These are phyloP conservation scores for Limnephilus rhombicus DNA, from an alignment of 2,888 invertebrate genomes.

Conservation along the genomic window DNA sequence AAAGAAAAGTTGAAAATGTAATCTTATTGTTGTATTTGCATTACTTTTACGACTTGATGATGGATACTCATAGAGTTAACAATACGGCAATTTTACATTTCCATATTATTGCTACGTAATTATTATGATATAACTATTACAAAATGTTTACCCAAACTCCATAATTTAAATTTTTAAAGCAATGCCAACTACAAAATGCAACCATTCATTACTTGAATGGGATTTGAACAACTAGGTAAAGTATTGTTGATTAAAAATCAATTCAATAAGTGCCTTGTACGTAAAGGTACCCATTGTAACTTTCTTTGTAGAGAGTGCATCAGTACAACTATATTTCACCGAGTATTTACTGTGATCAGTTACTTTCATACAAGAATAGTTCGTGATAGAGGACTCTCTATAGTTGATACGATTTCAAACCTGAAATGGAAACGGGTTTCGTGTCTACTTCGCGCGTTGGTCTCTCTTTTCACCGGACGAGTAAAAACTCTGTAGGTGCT, in stretches of 20 bases:
- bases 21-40: background rate
- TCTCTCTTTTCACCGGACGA: conserved; percentile 55
- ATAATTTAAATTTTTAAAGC: background rate
- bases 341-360: conserved; percentile 9
- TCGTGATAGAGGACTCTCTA: conserved; percentile 6
- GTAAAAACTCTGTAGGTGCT: background rate
- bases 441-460: conserved; percentile 28
- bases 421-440: conserved; percentile 51
- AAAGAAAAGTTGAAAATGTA: background rate
- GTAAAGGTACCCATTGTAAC: conserved; percentile 19
- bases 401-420: conserved; percentile 15
- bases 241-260: background rate
- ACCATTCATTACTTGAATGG: background rate
- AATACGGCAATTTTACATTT: background rate
- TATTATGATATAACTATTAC: background rate
- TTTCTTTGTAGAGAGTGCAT: conserved; percentile 39
- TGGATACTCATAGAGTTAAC: background rate
- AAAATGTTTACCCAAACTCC: background rate
- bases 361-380: conserved; percentile 45
- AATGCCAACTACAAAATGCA: background rate
- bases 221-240: background rate
- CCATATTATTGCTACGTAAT: background rate
- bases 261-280: background rate
- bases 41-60: background rate
- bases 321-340: background rate